phyloP scores from a whole-genome alignment of 2,888 invertebrate genomes.

The Hypselothyrea guttata region DNA sequence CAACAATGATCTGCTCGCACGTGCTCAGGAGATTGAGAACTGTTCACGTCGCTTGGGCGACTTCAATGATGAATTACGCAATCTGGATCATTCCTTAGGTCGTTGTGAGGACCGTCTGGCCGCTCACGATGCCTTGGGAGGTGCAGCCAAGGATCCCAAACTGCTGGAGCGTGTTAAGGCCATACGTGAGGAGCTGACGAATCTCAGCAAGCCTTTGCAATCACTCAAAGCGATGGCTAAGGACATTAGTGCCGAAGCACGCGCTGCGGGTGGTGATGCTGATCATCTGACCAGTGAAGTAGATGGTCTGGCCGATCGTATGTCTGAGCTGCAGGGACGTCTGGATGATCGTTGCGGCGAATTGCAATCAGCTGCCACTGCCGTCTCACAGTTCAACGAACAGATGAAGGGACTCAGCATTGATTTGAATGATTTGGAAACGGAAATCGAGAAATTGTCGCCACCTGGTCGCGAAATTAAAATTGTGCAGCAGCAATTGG shows the following conservation, averaged over 20 bases:
- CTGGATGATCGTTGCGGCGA: constrained; percentile 90
- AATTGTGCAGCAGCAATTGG: constrained; percentile 90
- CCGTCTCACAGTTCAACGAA: constrained; percentile 93
- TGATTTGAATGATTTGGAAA: constrained; percentile 91
- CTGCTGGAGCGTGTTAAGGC: constrained; percentile 92
- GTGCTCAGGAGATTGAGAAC: constrained; percentile 86
- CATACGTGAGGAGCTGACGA: constrained; percentile 90
- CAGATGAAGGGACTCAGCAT: constrained; percentile 90
- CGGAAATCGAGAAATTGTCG: constrained; percentile 91
- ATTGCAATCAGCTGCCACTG: constrained; percentile 92
- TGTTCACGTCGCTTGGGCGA: constrained; percentile 91
- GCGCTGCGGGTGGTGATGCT: constrained; percentile 89
- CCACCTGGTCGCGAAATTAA: constrained; percentile 94
- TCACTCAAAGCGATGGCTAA: constrained; percentile 84
- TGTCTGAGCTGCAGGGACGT: constrained; percentile 89
- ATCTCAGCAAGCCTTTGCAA: constrained; percentile 88
- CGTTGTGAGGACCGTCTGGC: constrained; percentile 94
- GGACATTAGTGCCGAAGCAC: constrained; percentile 89
- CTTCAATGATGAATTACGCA: constrained; percentile 92
- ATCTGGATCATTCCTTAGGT: constrained; percentile 91
- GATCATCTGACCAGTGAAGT: constrained; percentile 90
- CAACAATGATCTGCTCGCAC: constrained; percentile 87
- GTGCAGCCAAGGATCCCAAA: constrained; percentile 91
- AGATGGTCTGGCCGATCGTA: constrained; percentile 88
- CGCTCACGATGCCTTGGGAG: constrained; percentile 86